phyloP scores from a whole-genome alignment of 1,140 invertebrate species.

The Pentalonia nigronervosa region DNA sequence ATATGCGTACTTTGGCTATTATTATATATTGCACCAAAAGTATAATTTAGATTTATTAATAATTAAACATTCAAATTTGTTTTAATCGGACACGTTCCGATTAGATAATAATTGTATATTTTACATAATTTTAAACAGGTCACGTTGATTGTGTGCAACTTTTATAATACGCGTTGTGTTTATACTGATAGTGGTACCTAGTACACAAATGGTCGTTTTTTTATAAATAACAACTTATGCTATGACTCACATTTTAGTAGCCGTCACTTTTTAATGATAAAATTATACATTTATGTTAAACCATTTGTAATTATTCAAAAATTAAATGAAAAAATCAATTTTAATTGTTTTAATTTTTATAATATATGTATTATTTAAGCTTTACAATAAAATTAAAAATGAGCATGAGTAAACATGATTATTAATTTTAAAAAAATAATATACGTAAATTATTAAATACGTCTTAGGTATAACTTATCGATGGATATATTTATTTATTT shows the following conservation, averaged over 20 bases:
- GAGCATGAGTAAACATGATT: not conserved
- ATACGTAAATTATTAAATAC: not conserved
- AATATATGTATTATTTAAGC: not conserved
- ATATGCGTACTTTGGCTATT: not conserved
- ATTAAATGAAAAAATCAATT: not conserved
- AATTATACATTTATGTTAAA: slow-evolving; percentile 26
- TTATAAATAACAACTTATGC: not conserved
- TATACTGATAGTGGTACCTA: not conserved
- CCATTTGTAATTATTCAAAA: not conserved
- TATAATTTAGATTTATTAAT: not conserved
- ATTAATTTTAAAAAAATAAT: not conserved
- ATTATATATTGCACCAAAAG: not conserved
- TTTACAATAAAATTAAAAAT: not conserved
- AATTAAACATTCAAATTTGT: not conserved
- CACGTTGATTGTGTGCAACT: not conserved
- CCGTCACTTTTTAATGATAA: slow-evolving; percentile 25
- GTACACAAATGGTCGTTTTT: not conserved
- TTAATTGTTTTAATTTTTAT: not conserved
- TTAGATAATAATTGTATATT: slow-evolving; percentile 18
- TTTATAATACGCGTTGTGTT: not conserved
- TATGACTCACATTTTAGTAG: slow-evolving; percentile 5
- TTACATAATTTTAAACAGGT: slow-evolving; percentile 12
- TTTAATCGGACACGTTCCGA: not conserved
- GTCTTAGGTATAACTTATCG: not conserved
- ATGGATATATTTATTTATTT: too few relatives aligned